These are phyloP conservation scores for Megalops cyprinoides DNA, from an alignment of 2,797 vertebrate genomes.

Conservation along the genomic window DNA sequence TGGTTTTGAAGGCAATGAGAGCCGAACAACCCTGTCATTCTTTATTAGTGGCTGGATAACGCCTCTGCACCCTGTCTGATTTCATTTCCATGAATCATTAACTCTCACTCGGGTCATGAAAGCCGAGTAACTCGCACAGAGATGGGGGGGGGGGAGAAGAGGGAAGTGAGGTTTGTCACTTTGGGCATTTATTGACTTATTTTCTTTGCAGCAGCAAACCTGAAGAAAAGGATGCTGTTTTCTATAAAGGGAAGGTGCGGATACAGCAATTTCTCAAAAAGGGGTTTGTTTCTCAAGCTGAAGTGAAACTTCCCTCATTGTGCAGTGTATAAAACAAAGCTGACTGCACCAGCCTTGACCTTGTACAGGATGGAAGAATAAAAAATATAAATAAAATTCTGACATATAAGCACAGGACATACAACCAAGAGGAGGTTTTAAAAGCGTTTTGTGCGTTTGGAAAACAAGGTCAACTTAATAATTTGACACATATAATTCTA, in stretches of 20 bases:
- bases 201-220: constrained; percentile 34
- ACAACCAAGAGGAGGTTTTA: background rate
- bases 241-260: background rate
- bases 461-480: background rate
- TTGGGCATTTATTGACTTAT: constrained; percentile 53
- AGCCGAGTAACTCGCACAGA: constrained; percentile 36
- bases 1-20: constrained; percentile 41
- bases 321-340: constrained; percentile 9
- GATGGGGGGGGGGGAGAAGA: constrained; percentile 24
- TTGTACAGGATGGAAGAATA: background rate
- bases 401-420: background rate
- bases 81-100: constrained; percentile 58
- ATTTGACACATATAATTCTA: constrained; percentile 2
- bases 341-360: background rate
- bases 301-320: background rate
- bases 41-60: constrained; percentile 51
- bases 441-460: background rate
- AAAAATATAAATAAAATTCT: background rate
- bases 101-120: constrained; percentile 48
- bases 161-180: constrained; percentile 47
- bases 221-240: background rate
- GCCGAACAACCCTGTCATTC: constrained; percentile 45
- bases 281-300: background rate
- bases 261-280: background rate
- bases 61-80: constrained; percentile 54